These are phyloP conservation scores for Palythoa grandis DNA, from an alignment of 92 coral and sea anemone species.

Conservation along the genomic window DNA sequence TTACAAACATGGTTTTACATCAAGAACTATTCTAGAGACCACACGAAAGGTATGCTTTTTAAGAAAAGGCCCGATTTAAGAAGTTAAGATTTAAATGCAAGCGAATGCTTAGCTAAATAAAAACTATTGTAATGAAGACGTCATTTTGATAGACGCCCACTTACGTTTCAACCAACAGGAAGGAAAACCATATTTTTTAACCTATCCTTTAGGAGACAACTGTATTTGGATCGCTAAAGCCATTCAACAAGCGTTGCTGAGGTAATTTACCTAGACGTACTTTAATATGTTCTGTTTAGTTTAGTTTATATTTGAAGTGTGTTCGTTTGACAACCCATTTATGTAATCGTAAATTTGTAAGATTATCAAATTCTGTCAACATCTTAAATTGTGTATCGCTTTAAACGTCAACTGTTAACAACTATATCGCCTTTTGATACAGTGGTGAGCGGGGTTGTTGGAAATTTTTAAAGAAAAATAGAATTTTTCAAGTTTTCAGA, in stretches of 20 bases:
- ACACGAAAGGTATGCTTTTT: conserved; percentile 10
- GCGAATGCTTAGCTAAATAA: neutral
- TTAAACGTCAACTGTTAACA: conserved; percentile 46
- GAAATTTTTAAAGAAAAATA: neutral
- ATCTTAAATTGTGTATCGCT: conserved; percentile 19
- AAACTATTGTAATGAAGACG: neutral
- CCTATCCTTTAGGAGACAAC: neutral
- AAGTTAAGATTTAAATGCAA: neutral
- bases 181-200: neutral
- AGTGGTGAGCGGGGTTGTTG: conserved; percentile 6
- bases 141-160: conserved; percentile 26
- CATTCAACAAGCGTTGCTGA: neutral
- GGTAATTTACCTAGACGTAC: neutral
- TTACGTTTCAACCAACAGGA: neutral
- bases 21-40: conserved; percentile 2
- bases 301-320: neutral
- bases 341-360: conserved; percentile 24
- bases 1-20: conserved; percentile 12
- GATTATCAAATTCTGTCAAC: conserved; percentile 34
- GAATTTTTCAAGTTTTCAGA: neutral
- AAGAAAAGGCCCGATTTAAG: neutral
- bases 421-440: conserved; percentile 11
- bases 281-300: neutral
- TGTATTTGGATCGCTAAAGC: neutral
- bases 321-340: conserved; percentile 12